These are phyloP conservation scores for Eriocheir sinensis DNA, from an alignment of 1,140 invertebrate genomes.

Conservation along the genomic window DNA sequence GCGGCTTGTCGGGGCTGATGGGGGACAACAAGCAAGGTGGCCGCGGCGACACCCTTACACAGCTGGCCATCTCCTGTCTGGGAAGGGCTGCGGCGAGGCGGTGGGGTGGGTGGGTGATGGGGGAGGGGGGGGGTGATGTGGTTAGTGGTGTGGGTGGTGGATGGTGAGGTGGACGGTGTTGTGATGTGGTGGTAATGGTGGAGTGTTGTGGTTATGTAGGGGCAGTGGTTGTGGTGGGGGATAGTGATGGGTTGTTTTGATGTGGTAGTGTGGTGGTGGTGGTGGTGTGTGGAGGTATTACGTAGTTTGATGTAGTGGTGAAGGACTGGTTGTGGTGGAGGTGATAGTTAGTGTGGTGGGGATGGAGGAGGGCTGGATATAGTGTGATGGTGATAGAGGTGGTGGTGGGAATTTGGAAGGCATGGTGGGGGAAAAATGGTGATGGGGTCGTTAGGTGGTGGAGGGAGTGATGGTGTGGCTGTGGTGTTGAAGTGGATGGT, in stretches of 20 bases:
- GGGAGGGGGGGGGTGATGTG: background rate
- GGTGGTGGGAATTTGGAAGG: background rate
- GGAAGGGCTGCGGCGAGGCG: background rate
- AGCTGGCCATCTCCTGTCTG: constrained; percentile 40
- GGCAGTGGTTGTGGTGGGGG: background rate
- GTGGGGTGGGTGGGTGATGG: background rate
- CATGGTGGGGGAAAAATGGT: background rate
- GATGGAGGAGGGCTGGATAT: background rate
- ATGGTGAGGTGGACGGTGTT: background rate
- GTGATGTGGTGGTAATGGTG: background rate
- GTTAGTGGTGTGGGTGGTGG: background rate
- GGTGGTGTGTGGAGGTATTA: too few species aligned
- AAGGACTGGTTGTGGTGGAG: background rate
- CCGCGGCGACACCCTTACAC: constrained; percentile 28
- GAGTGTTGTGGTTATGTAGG: background rate
- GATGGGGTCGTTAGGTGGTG: background rate
- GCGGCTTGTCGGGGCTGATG: constrained; percentile 28
- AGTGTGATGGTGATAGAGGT: background rate
- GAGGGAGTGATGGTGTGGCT: too few species aligned
- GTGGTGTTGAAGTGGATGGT: too few species aligned
- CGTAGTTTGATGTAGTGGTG: too few species aligned
- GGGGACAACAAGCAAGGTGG: constrained; percentile 43
- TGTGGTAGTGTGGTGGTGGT: background rate
- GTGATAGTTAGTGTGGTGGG: background rate
- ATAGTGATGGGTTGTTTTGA: background rate